Conservation (phyloP, 2,888 invertebrate genomes). For the Osedax fenrisi region DNA sequence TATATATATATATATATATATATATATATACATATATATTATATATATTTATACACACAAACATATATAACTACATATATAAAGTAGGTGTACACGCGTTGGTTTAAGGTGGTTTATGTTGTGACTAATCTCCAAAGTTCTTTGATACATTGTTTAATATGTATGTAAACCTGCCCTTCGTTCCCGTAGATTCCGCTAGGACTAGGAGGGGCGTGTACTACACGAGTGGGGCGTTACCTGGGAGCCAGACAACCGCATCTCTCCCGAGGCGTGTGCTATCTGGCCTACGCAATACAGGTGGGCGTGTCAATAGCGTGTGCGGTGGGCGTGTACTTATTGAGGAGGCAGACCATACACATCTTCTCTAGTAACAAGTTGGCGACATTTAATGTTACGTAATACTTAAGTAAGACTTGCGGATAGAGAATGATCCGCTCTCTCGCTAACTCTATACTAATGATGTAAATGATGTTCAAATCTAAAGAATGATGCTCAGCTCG, state of each 20-base stretch:
- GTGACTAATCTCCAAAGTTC: too few species aligned
- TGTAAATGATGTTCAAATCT: too few species aligned
- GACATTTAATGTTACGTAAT: background rate
- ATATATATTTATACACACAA: too few species aligned
- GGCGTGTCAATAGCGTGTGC: slow-evolving; percentile 34
- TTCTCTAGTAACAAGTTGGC: slow-evolving; percentile 27
- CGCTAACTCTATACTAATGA: too few species aligned
- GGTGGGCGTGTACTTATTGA: slow-evolving; percentile 33
- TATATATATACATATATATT: background rate
- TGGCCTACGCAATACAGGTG: background rate
- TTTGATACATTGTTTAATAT: too few species aligned
- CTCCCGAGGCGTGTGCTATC: background rate
- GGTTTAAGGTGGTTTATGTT: too few species aligned
- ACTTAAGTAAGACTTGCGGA: too few species aligned
- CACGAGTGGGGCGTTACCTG: slow-evolving; percentile 37
- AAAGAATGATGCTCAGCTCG: too few species aligned
- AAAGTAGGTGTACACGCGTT: too few species aligned
- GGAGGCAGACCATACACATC: background rate
- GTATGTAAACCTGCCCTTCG: too few species aligned
- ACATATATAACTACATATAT: too few species aligned
- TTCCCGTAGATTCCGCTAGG: slow-evolving; percentile 36
- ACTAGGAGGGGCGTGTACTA: slow-evolving; percentile 37
- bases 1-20: background rate
- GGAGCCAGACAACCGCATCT: slow-evolving; percentile 35
- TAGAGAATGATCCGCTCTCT: too few species aligned